Base-by-base conservation (phyloP, 2,888 invertebrate species). In the Pyrochroa serraticornis region DNA sequence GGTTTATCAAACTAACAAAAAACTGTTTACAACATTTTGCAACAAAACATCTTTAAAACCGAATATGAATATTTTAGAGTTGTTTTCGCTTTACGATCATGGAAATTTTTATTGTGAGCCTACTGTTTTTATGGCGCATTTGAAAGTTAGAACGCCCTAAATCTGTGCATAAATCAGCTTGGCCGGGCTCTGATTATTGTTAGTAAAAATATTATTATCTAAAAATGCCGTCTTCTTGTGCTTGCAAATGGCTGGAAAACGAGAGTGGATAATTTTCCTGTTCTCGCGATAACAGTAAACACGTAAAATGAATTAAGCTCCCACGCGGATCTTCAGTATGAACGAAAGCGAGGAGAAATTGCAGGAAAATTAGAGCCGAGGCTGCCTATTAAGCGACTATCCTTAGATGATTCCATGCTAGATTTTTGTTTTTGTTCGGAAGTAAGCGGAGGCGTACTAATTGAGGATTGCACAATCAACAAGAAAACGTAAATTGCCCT, bases 1-100 rank as follows among this genome's bases (percentile, higher is more conserved):
- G 45, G 44, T 52, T 52, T 52, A 52, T 45, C 8, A 13, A 9
- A 13, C 10, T 3, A 7, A 35, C 36, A 13, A 49, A 41, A 33
- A 32, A 32, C 32, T 52, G 50, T 50, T 50, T 50, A 50, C 50
- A 50, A 38, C 42, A 49, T 55, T 48, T 55, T 55, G 48, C 55
- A 43, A 58, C 57, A 45, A 55, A 60, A 46, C 50, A 50, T 60
- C 42, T 60, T 60, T 53, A 46, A 9, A 22, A 22, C 22, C 45
- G 42, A 49, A 34, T 59, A 50, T 50, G 54, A 55, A 55, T 59
- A 54, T 55, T 50, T 55, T 47, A 53, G 47, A 45, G 45, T 31
- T 50, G 48, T 39, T 53, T 31, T 13, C 22, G 44, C 48, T 60
- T 52, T 60, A 56, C 37, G 56, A 47, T 35, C 49, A 49, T 54